phyloP scores from a whole-genome alignment of 2,888 invertebrate genomes.

The Megastigmus dorsalis region DNA sequence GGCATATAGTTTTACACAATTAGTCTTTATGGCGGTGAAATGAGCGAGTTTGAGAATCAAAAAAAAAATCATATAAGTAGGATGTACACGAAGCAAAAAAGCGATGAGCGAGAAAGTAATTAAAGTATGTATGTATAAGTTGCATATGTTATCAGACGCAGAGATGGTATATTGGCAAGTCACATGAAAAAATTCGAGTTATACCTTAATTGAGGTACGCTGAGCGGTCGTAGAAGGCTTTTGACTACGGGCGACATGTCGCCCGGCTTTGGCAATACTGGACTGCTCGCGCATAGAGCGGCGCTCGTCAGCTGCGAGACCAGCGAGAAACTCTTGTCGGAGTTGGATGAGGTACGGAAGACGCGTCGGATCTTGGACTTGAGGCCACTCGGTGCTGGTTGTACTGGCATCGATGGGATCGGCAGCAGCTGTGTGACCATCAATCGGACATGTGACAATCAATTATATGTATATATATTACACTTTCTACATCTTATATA shows the following conservation, averaged over 20 bases:
- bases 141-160: too few relatives aligned
- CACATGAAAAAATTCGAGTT: constrained; percentile 28
- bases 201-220: constrained; percentile 76
- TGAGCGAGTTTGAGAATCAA: too few relatives aligned
- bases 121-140: too few relatives aligned
- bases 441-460: too few relatives aligned
- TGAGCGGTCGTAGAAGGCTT: constrained; percentile 77
- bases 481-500: too few relatives aligned
- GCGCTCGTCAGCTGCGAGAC: constrained; percentile 79
- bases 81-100: too few relatives aligned
- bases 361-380: constrained; percentile 78
- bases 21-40: too few relatives aligned
- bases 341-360: constrained; percentile 77
- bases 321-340: constrained; percentile 75
- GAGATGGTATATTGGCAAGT: not conserved
- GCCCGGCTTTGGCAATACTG: constrained; percentile 77
- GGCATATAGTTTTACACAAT: too few relatives aligned
- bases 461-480: too few relatives aligned
- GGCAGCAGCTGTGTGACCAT: constrained; percentile 59
- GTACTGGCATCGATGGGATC: constrained; percentile 45
- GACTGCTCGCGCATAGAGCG: constrained; percentile 79
- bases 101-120: not conserved
- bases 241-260: constrained; percentile 77
- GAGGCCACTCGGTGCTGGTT: constrained; percentile 72
- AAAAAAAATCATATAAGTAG: too few relatives aligned